Evolutionary conservation across 2,113 vertebrate genomes (phyloP).

Genomic region (Cyanoderma ruficeps): DNA sequence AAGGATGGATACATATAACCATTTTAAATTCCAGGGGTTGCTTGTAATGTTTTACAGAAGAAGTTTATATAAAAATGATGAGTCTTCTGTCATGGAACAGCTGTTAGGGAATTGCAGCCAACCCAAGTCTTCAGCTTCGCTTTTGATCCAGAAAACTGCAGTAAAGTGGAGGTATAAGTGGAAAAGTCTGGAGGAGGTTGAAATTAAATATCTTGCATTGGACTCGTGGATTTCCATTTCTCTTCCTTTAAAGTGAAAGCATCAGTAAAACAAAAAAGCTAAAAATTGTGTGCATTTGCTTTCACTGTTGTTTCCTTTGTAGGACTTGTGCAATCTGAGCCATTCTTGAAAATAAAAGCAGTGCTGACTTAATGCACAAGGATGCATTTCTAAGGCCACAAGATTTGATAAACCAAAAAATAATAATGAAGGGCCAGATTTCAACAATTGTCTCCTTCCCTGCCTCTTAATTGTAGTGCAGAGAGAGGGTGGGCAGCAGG

Average conservation of each 20-base stretch:
- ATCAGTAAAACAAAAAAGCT: background rate
- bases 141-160: background rate
- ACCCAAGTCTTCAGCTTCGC: background rate
- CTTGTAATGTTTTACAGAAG: background rate
- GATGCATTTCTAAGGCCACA: background rate
- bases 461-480: background rate
- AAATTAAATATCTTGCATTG: background rate
- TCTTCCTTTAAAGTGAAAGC: background rate
- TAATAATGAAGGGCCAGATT: background rate
- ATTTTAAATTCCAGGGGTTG: background rate
- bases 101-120: background rate
- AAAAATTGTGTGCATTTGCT: background rate
- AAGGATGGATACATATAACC: background rate
- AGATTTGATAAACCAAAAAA: background rate
- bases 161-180: background rate
- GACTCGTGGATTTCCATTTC: background rate
- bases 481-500: background rate
- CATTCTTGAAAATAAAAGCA: constrained; percentile 28
- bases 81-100: background rate
- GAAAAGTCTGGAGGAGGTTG: background rate
- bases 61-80: background rate
- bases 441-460: background rate
- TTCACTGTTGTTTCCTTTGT: background rate
- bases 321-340: constrained; percentile 47
- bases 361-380: background rate